Evolutionary conservation across 2,888 invertebrate species (phyloP).

Genomic region (Archips xylosteana): DNA sequence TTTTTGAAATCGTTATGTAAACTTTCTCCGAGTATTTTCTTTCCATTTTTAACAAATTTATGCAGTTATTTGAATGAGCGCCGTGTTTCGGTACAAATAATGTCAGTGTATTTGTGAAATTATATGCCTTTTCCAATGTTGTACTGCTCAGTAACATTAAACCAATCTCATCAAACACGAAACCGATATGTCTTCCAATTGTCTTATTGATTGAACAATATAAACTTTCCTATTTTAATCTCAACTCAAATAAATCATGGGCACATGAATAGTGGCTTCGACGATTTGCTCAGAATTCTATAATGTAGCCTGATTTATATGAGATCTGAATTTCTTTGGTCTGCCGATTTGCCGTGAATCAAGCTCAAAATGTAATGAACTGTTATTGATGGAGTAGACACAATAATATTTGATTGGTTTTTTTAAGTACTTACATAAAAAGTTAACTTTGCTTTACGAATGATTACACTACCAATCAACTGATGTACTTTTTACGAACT

Average conservation of each 20-base stretch:
- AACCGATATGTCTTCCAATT: neutral
- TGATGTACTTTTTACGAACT: no score
- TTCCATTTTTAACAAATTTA: no score
- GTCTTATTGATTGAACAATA: neutral
- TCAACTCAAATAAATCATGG: neutral
- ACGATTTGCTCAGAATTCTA: neutral
- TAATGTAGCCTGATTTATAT: neutral
- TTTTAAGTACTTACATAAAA: no score
- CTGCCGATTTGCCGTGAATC: neutral
- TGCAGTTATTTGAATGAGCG: no score
- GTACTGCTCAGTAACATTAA: neutral
- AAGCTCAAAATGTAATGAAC: neutral
- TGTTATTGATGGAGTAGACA: neutral
- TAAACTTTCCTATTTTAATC: neutral
- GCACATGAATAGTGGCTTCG: neutral
- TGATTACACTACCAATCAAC: no score
- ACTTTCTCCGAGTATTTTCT: no score
- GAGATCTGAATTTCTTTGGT: neutral
- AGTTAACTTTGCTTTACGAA: no score
- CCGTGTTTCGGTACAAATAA: no score
- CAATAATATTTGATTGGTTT: no score
- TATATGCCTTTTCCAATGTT: neutral
- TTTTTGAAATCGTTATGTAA: no score
- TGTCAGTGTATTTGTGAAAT: no score
- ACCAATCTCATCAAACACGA: neutral